Base-by-base conservation (phyloP, 2,888 invertebrate genomes). In the Anaspis maculata region DNA sequence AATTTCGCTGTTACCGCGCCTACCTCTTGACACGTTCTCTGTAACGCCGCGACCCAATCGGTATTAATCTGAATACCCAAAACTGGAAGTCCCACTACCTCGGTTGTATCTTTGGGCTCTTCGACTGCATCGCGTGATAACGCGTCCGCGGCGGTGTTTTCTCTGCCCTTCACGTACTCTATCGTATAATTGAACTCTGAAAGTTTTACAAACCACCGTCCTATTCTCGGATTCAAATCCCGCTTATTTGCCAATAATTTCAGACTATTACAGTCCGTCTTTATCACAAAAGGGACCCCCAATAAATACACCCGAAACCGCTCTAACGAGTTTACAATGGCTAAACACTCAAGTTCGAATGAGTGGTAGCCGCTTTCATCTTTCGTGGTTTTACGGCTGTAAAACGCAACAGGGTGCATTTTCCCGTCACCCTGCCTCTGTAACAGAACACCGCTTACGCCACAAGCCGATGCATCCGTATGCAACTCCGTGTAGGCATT, bases 71-170 rank as follows among this genome's bases (percentile, higher is more conserved):
- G 24, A 12, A 46, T 42, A 2, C 39, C 37, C 27, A 45, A 19
- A 19, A 46, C 23, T 9, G 45, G 42, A 13, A 43, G 16, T 6
- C 45, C 40, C 37, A 6, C 10, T 7, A 25, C 25, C 7, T 6
- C 13, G 10, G 10, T 15, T 2, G 25, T 30, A 15, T 50, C 41
- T 3, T 3, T 12, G 5, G 13, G 13, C 21, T 19, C 19, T 16
- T 46, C 39, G 1, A 45, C 41, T 2, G 49, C 43, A 34, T 41
- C 36, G 15, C 47, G 27, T 33, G 45, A 48, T 6, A 48, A 27
- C 3, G 27, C 19, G 31, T 50, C 45, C 9, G 39, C 47, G 1
- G 34, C 34, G 12, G 14, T n/a, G 31, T 41, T 46, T n/a, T 19
- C 23, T 4, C 11, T 16, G 9, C 47, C 47, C 10, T 37, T 41